These are phyloP conservation scores for Nymphalis polychloros DNA, from an alignment of 2,888 invertebrate species.

Conservation along the genomic window DNA sequence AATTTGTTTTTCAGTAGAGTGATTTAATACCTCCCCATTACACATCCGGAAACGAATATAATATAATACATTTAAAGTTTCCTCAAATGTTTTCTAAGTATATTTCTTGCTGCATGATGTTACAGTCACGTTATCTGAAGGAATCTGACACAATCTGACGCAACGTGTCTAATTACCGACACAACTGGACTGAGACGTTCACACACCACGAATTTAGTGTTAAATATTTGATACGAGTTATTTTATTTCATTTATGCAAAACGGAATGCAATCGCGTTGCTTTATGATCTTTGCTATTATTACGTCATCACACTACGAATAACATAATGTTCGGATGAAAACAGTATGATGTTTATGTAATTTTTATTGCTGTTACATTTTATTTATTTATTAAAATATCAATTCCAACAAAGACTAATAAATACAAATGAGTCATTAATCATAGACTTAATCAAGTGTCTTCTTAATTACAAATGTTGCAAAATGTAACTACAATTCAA, in stretches of 20 bases:
- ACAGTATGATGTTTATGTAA: too few relatives aligned
- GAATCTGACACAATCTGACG: slow-evolving; percentile 49
- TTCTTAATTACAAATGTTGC: too few relatives aligned
- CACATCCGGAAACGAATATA: too few relatives aligned
- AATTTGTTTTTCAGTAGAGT: too few relatives aligned
- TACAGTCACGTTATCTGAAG: slow-evolving; percentile 32
- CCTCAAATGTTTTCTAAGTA: not conserved
- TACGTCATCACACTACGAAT: not conserved
- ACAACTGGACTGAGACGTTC: slow-evolving; percentile 69
- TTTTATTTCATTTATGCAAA: slow-evolving; percentile 31
- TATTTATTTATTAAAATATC: too few relatives aligned
- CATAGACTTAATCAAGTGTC: too few relatives aligned
- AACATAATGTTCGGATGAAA: too few relatives aligned
- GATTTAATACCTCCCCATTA: too few relatives aligned
- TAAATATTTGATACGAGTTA: slow-evolving; percentile 38
- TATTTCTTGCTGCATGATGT: slow-evolving; percentile 23
- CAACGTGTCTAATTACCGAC: slow-evolving; percentile 54
- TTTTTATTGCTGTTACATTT: too few relatives aligned
- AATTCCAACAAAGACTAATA: too few relatives aligned
- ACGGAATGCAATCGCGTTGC: slow-evolving; percentile 9
- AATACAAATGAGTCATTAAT: too few relatives aligned
- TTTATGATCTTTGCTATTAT: not conserved
- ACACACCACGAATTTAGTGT: slow-evolving; percentile 51
- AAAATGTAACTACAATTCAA: too few relatives aligned
- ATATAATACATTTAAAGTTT: not conserved